Percentiles rank a stretch among this genome's conserved stretches.
Conservation (phyloP, 2,797 vertebrate genomes). For the Tamandua tetradactyla region DNA sequence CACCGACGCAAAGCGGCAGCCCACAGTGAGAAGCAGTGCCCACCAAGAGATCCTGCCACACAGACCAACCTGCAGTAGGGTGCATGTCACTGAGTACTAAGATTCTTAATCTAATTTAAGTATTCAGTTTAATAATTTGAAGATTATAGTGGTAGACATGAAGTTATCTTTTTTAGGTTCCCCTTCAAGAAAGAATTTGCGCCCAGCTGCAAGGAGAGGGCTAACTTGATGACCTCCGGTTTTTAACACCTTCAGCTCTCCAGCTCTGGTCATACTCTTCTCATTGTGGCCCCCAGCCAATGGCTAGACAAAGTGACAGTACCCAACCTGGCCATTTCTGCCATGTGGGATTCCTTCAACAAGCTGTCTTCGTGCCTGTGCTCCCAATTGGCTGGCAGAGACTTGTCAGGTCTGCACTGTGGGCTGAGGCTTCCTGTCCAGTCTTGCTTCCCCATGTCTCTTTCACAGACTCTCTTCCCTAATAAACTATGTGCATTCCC, state of each 20-base stretch:
- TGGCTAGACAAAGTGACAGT: not conserved
- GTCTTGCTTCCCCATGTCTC: not conserved
- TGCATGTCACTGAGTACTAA: not conserved
- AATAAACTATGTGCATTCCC: not conserved
- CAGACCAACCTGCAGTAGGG: not conserved
- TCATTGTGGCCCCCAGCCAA: not conserved
- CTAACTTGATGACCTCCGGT: not conserved
- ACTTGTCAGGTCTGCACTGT: not conserved
- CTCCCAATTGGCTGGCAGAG: not conserved
- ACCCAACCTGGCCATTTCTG: not conserved
- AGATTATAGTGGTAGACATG: not conserved
- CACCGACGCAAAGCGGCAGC: accelerated
- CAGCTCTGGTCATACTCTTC: not conserved
- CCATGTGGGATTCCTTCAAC: not conserved
- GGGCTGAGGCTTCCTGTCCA: not conserved
- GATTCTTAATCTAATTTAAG: not conserved
- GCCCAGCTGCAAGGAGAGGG: not conserved
- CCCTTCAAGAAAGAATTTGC: slow-evolving; percentile 22
- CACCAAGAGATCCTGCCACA: too few species aligned
- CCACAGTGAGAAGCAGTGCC: not conserved
- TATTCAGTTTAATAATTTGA: not conserved
- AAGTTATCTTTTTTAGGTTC: not conserved
- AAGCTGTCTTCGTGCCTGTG: not conserved
- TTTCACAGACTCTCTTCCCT: not conserved
- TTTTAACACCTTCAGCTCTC: not conserved